Percentiles rank a stretch among this genome's conserved stretches.
These are phyloP conservation scores for Hypothenemus hampei DNA, from an alignment of 1,140 invertebrate species.

Conservation along the genomic window DNA sequence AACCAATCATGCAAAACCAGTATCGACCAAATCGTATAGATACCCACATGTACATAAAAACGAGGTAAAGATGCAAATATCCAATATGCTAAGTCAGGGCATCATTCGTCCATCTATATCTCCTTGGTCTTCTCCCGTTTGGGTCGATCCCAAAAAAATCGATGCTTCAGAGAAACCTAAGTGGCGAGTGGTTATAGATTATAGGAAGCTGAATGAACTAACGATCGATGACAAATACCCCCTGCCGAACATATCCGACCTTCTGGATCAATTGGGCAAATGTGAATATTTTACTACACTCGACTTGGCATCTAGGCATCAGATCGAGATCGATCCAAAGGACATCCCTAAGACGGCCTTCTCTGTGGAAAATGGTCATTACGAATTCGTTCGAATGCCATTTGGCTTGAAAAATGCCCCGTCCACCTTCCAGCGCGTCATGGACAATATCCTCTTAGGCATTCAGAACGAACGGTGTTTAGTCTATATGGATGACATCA, in stretches of 20 bases:
- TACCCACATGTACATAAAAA: constrained; percentile 25
- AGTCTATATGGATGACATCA: constrained; percentile 29
- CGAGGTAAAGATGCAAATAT: constrained; percentile 28
- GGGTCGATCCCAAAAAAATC: constrained; percentile 37
- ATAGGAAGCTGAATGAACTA: constrained; percentile 16
- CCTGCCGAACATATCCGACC: constrained; percentile 48
- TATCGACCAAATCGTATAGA: constrained; percentile 25
- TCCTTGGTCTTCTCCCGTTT: constrained; percentile 20
- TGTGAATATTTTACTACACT: constrained; percentile 42
- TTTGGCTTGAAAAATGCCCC: constrained; percentile 44
- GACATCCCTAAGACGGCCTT: constrained; percentile 40
- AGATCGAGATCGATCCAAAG: constrained; percentile 41
- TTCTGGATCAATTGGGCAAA: constrained; percentile 47
- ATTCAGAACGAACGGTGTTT: constrained; percentile 35
- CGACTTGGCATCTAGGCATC: constrained; percentile 48
- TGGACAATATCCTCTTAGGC: constrained; percentile 43
- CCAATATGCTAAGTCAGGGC: constrained; percentile 27
- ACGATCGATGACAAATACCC: constrained; percentile 36
- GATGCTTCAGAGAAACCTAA: constrained; percentile 33
- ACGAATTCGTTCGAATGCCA: constrained; percentile 42
- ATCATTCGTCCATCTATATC: constrained; percentile 28
- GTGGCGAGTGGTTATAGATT: constrained; percentile 11
- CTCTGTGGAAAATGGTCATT: constrained; percentile 39
- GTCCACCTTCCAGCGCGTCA: constrained; percentile 46
- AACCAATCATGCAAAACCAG: constrained; percentile 6